A percentile compares a stretch with the other conserved stretches of the same genome.
phyloP scores from a whole-genome alignment of 2,888 invertebrate genomes.

The Tolmerus cingulatus region DNA sequence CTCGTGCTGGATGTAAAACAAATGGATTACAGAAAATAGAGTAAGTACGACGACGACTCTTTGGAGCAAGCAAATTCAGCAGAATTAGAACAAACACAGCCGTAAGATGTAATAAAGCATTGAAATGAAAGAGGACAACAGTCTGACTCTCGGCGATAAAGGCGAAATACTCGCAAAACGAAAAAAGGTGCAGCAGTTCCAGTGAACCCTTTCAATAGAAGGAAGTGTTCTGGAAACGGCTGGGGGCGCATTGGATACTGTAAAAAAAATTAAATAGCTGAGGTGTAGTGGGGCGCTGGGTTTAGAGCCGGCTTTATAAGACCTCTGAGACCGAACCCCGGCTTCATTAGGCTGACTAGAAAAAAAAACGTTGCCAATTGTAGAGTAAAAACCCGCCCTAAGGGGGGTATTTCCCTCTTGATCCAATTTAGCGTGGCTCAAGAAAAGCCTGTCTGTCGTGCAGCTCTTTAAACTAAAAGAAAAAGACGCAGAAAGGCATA shows the following conservation, averaged over 20 bases:
- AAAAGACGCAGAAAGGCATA: not conserved
- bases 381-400: not conserved
- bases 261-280: not conserved
- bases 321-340: not conserved
- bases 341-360: not conserved
- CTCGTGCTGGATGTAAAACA: conserved; percentile 47
- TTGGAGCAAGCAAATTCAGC: not conserved
- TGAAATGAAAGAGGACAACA: not conserved
- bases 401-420: not conserved
- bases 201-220: not conserved
- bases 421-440: conserved; percentile 15
- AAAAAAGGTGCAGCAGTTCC: not conserved
- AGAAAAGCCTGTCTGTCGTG: not conserved
- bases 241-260: not conserved
- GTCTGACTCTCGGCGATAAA: not conserved
- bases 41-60: conserved; percentile 39
- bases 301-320: not conserved
- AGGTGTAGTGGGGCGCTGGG: not conserved
- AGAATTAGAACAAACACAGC: not conserved
- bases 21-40: conserved; percentile 48
- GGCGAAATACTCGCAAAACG: not conserved
- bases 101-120: not conserved
- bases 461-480: not conserved
- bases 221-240: not conserved
- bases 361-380: not conserved